Conservation (phyloP, 2,888 invertebrate species). For the Heteromurus nitidus region DNA sequence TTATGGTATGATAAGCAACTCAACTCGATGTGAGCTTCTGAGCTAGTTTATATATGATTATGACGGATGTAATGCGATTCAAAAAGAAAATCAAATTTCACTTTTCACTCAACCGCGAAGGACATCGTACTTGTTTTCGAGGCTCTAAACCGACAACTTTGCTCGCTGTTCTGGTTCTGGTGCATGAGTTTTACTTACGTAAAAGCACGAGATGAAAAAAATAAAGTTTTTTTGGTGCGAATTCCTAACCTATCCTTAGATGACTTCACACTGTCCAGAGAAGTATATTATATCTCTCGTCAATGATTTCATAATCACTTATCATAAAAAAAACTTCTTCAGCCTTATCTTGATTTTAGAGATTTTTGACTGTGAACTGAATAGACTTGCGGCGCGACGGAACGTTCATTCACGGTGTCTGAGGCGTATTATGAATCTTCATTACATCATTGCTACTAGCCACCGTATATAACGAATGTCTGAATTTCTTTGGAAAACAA, state of each 20-base stretch:
- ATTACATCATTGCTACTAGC: too few species aligned
- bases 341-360: conserved; percentile 13
- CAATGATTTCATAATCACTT: not conserved
- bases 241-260: too few species aligned
- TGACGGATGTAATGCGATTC: conserved; percentile 6
- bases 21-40: too few species aligned
- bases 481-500: too few species aligned
- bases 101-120: conserved; percentile 19
- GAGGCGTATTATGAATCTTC: too few species aligned
- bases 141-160: conserved; percentile 15
- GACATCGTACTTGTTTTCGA: conserved; percentile 7
- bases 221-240: too few species aligned
- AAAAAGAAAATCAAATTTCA: not conserved
- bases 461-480: too few species aligned
- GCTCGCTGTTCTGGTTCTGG: not conserved
- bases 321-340: not conserved
- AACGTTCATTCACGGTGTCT: too few species aligned
- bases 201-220: not conserved
- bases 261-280: too few species aligned
- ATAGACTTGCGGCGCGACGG: too few species aligned
- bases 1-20: conserved; percentile 30
- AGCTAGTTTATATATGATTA: not conserved
- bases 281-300: too few species aligned
- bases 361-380: conserved; percentile 26
- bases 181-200: not conserved